Percentiles rank a stretch among this genome's conserved stretches.
Evolutionary conservation across 2,797 vertebrate species (phyloP).

Genomic region (Sebastes nivosus): DNA sequence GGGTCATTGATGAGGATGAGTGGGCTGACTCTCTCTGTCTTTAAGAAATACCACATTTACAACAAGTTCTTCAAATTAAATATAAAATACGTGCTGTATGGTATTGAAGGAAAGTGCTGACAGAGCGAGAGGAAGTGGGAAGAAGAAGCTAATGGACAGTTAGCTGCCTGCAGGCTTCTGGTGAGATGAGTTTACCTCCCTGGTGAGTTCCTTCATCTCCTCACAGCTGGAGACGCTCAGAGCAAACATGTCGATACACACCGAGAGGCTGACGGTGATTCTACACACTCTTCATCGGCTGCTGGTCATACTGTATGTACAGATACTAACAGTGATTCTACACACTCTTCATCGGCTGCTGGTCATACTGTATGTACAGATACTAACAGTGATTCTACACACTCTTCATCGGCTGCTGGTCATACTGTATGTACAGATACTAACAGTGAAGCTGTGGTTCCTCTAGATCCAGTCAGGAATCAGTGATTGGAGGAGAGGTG

Average conservation of each 20-base stretch:
- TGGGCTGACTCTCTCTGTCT: not conserved
- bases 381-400: not conserved
- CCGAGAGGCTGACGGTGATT: not conserved
- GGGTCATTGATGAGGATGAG: not conserved
- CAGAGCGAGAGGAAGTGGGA: conserved; percentile 55
- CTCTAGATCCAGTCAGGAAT: not conserved
- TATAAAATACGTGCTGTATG: not conserved
- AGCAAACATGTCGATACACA: conserved; percentile 10
- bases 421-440: too few relatives aligned
- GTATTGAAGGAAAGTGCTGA: conserved; percentile 72
- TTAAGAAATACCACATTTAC: not conserved
- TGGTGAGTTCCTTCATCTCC: conserved; percentile 42
- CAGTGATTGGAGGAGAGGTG: not conserved
- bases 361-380: too few relatives aligned
- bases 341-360: too few relatives aligned
- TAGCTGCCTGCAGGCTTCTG: conserved; percentile 57
- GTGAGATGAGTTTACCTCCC: conserved; percentile 44
- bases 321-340: not conserved
- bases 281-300: not conserved
- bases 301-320: too few relatives aligned
- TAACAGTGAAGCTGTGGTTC: not conserved
- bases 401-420: too few relatives aligned
- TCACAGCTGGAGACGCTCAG: conserved; percentile 50
- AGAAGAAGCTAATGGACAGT: conserved; percentile 63
- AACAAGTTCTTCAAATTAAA: not conserved